Percentiles rank a stretch among this genome's conserved stretches.
Evolutionary conservation across 2,113 vertebrate genomes (phyloP).

Genomic region (Murina feae): DNA sequence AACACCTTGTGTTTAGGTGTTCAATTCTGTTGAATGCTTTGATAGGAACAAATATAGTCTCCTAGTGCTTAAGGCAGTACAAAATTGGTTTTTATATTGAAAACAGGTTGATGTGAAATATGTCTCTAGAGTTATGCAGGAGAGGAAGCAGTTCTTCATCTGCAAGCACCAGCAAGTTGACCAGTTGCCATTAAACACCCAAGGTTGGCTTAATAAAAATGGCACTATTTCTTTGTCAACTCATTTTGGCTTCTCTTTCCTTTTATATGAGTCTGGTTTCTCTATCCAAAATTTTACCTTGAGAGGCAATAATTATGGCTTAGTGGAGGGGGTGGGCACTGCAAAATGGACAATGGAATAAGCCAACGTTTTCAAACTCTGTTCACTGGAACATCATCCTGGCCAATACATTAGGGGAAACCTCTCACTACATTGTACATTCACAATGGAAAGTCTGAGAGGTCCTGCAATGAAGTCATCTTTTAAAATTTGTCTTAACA

Average conservation of each 20-base stretch:
- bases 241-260: neutral
- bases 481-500: neutral
- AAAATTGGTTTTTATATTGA: slow-evolving; percentile 50
- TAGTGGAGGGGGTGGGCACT: neutral
- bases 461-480: neutral
- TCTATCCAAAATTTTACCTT: neutral
- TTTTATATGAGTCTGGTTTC: neutral
- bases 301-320: neutral
- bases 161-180: neutral
- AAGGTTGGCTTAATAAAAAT: neutral
- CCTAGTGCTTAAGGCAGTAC: slow-evolving; percentile 66
- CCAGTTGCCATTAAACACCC: neutral
- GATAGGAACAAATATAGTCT: slow-evolving; percentile 64
- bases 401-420: neutral
- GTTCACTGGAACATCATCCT: neutral
- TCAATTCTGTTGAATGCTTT: slow-evolving; percentile 65
- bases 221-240: neutral
- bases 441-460: neutral
- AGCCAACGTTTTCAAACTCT: neutral
- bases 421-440: neutral
- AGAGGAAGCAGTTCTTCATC: neutral
- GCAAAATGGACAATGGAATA: neutral
- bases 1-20: slow-evolving; percentile 64
- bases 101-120: neutral
- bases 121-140: neutral